Base-by-base conservation (phyloP, 2,113 vertebrate species). In the Arothron firmamentum region DNA sequence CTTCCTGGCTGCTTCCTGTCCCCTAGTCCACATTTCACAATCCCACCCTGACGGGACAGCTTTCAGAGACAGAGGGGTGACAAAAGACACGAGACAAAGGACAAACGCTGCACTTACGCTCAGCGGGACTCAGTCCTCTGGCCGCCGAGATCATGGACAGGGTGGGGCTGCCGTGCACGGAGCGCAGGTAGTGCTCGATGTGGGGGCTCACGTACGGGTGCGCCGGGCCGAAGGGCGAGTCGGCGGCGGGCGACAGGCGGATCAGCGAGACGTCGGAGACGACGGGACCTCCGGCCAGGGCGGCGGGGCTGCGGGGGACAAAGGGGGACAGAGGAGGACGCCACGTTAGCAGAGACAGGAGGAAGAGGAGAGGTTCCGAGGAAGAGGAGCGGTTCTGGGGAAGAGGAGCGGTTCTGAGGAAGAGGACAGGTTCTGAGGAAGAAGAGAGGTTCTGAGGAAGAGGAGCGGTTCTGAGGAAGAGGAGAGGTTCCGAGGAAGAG, bases 181-280 rank as follows among this genome's bases (percentile, higher is more conserved):
- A 93, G 54, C 94, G 93, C 81, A 99, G 92, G 90, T 98, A 99
- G 78, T 98, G 96, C 84, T 98, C 96, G 94, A 98, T 88, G 80
- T 99, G 95, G 5, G 95, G 94, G 50, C 77, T 88, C 82, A 96
- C 74, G 64, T 96, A 98, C 0, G 93, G 92, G 77, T 96, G 94
- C 0, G 93, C 89, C 0, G 92, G 89, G 59, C 87, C 92, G 88
- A 98, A 98, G 17, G 94, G 91, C 0, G 93, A 90, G 59, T 98
- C 95, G 0, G 93, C 89, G 42, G 93, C 93, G 0, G 95, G 94
- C 8, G 96, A 98, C 15, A 99, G 91, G 41, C 93, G 93, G 73
- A 98, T 95, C 74, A 98, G 88, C 51, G 96, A 98, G 89, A 98
- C 93, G 75, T 97, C 96, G 0, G 96, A 97, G 88, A 98, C 91